phyloP scores from a whole-genome alignment of 2,797 vertebrate species.

The Okamejei kenojei region DNA sequence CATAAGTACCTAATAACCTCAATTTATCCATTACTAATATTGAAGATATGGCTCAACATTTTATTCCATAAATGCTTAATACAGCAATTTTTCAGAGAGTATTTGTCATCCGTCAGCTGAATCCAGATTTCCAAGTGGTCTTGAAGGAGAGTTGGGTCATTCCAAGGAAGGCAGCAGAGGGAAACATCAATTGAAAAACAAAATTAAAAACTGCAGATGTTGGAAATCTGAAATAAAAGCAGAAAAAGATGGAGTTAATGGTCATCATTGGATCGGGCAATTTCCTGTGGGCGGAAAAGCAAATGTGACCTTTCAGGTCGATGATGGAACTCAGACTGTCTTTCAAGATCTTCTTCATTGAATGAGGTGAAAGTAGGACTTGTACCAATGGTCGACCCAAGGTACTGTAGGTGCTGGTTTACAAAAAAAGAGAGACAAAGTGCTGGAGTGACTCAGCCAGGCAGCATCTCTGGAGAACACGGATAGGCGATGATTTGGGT shows the following conservation, averaged over 20 bases:
- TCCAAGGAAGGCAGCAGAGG: not conserved
- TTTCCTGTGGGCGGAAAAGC: not conserved
- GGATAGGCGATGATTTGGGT: no score
- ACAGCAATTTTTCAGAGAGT: not conserved
- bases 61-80: not conserved
- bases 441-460: no score
- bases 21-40: not conserved
- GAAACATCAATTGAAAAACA: no score
- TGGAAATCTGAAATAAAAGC: no score
- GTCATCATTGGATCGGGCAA: not conserved
- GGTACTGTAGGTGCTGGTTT: no score
- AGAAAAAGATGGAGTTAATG: not conserved
- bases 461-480: no score
- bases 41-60: not conserved
- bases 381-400: no score
- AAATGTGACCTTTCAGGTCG: not conserved
- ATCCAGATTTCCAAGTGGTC: not conserved
- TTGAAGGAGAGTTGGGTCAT: not conserved
- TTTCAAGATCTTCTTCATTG: no score
- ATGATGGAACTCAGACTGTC: not conserved
- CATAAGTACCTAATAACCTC: not conserved
- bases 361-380: no score
- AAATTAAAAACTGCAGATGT: no score
- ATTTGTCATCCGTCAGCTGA: not conserved
- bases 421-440: no score